phyloP scores from a whole-genome alignment of 2,888 invertebrate species.

The Scrobipalpa costella region DNA sequence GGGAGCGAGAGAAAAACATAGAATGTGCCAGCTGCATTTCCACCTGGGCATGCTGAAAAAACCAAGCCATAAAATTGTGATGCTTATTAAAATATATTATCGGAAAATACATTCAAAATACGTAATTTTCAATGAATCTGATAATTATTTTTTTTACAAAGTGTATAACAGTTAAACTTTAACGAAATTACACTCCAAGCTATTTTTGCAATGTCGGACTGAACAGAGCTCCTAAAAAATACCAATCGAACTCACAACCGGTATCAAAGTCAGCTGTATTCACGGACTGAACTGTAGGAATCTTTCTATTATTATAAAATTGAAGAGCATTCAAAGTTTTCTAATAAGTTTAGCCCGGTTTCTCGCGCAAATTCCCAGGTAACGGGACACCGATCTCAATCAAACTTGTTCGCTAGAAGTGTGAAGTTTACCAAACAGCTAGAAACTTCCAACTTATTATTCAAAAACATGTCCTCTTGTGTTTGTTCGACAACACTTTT shows the following conservation, averaged over 20 bases:
- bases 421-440: slow-evolving; percentile 57
- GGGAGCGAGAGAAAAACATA: too few species aligned
- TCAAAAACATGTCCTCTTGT: slow-evolving; percentile 37
- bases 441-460: slow-evolving; percentile 46
- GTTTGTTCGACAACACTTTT: background rate
- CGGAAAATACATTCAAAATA: too few species aligned
- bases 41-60: too few species aligned
- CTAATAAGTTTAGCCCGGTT: slow-evolving; percentile 57
- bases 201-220: too few species aligned
- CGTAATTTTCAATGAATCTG: too few species aligned
- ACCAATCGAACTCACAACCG: background rate
- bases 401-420: slow-evolving; percentile 63
- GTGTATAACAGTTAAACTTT: too few species aligned
- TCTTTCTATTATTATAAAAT: slow-evolving; percentile 57
- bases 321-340: slow-evolving; percentile 59
- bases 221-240: too few species aligned
- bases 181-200: too few species aligned
- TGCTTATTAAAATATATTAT: too few species aligned
- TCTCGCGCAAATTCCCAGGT: slow-evolving; percentile 67
- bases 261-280: background rate
- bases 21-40: too few species aligned
- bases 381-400: slow-evolving; percentile 62
- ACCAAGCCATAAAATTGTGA: too few species aligned
- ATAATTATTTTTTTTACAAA: too few species aligned
- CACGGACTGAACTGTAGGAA: slow-evolving; percentile 1